A percentile compares a stretch with the other conserved stretches of the same genome.
Evolutionary conservation across 2,888 invertebrate genomes (phyloP).

Genomic region (Lycophotia porphyrea): DNA sequence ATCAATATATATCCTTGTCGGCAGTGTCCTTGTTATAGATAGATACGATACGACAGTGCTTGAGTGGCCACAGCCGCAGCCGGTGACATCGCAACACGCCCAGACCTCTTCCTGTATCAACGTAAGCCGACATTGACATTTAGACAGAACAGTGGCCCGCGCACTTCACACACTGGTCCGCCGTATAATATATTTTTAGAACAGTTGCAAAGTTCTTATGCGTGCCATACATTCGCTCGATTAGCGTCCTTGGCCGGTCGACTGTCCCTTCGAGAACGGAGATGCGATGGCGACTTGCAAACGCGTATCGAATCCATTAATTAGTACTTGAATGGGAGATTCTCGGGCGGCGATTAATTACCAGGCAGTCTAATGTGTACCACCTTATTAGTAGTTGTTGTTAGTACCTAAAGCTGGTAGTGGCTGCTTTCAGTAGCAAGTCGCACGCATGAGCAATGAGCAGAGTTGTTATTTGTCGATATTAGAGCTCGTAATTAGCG

Average conservation of each 20-base stretch:
- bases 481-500: constrained; percentile 82
- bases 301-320: constrained; percentile 64
- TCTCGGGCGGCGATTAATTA: constrained; percentile 44
- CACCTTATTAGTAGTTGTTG: constrained; percentile 1
- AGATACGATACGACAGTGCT: constrained; percentile 72
- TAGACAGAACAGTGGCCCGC: constrained; percentile 71
- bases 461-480: constrained; percentile 64
- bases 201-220: constrained; percentile 75
- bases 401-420: constrained; percentile 37
- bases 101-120: constrained; percentile 83
- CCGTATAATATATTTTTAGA: constrained; percentile 72
- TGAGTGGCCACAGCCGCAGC: constrained; percentile 58
- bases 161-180: constrained; percentile 65
- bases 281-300: constrained; percentile 69
- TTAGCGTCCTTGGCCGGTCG: constrained; percentile 81
- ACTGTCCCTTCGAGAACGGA: constrained; percentile 80
- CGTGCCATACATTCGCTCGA: constrained; percentile 75
- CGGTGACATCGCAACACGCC: constrained; percentile 73
- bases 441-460: constrained; percentile 55
- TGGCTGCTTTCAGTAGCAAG: constrained; percentile 37
- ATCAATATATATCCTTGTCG: constrained; percentile 67
- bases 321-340: constrained; percentile 62
- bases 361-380: not conserved
- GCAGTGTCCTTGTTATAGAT: constrained; percentile 79
- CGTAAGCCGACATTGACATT: constrained; percentile 86